phyloP scores from a whole-genome alignment of 2,797 vertebrate species.

The Lepus oiostolus region DNA sequence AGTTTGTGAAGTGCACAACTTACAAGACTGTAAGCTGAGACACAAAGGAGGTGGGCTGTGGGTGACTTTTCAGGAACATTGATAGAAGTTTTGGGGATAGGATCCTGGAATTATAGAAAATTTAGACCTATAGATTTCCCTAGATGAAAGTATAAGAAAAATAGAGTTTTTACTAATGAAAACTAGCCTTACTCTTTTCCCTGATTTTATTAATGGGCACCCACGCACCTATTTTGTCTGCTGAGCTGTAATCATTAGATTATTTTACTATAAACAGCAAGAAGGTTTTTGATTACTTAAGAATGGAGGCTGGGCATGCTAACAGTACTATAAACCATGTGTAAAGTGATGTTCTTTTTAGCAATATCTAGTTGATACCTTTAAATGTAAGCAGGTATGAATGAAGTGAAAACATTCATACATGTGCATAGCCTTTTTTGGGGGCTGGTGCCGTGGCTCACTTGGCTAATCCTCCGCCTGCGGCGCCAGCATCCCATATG shows the following conservation, averaged over 20 bases:
- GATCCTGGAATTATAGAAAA: constrained; percentile 16
- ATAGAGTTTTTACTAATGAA: neutral
- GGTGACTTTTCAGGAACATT: neutral
- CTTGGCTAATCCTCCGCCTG: too few relatives aligned
- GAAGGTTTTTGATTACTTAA: constrained; percentile 28
- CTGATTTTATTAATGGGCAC: neutral
- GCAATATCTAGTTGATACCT: constrained; percentile 79
- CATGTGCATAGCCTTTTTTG: neutral
- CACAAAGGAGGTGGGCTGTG: neutral
- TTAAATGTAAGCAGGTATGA: constrained; percentile 79
- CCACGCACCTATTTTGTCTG: neutral
- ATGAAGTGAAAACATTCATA: constrained; percentile 35
- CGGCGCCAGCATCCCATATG: too few relatives aligned
- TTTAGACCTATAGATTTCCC: constrained; percentile 1
- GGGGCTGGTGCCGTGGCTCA: too few relatives aligned
- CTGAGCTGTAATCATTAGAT: neutral
- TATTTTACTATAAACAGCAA: constrained; percentile 6
- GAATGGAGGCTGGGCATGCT: neutral
- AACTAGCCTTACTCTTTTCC: constrained; percentile 7
- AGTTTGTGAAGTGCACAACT: neutral
- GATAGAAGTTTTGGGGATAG: neutral
- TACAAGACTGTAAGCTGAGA: neutral
- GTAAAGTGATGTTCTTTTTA: constrained; percentile 65
- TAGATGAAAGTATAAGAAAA: constrained; percentile 40
- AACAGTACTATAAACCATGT: neutral